Evolutionary conservation across 2,797 vertebrate genomes (phyloP).

Genomic region (Mus spretus): DNA sequence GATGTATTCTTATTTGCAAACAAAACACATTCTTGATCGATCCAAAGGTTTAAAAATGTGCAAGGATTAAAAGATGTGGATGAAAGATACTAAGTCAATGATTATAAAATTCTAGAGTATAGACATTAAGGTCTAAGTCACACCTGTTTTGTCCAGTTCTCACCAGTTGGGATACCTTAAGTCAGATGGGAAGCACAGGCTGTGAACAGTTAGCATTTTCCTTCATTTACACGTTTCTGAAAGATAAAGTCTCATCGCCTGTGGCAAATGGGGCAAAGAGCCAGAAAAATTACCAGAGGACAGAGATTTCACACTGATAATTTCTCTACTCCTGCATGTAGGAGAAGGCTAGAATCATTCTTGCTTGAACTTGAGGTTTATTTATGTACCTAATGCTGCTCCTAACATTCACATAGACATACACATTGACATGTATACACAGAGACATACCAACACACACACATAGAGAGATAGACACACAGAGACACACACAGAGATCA

Average conservation of each 20-base stretch:
- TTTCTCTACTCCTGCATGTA: background rate
- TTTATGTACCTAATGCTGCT: background rate
- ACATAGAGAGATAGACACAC: no score
- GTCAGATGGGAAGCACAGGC: background rate
- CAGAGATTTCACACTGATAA: background rate
- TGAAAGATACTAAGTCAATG: slow-evolving; percentile 17
- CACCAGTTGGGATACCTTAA: background rate
- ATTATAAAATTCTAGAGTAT: background rate
- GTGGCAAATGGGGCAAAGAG: background rate
- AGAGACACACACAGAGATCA: background rate
- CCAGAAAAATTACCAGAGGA: background rate
- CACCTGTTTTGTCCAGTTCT: background rate
- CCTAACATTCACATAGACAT: background rate
- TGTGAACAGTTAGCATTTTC: background rate
- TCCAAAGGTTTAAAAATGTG: slow-evolving; percentile 10
- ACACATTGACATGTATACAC: background rate
- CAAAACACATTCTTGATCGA: slow-evolving; percentile 3
- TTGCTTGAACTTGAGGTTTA: background rate
- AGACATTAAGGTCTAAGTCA: background rate
- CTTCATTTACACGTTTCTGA: background rate
- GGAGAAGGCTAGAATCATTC: background rate
- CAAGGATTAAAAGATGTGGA: background rate
- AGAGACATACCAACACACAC: no score
- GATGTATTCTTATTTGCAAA: background rate
- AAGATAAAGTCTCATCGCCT: background rate